Conservation (phyloP, 2,888 invertebrate genomes). For the Eubasilissa splendida region DNA sequence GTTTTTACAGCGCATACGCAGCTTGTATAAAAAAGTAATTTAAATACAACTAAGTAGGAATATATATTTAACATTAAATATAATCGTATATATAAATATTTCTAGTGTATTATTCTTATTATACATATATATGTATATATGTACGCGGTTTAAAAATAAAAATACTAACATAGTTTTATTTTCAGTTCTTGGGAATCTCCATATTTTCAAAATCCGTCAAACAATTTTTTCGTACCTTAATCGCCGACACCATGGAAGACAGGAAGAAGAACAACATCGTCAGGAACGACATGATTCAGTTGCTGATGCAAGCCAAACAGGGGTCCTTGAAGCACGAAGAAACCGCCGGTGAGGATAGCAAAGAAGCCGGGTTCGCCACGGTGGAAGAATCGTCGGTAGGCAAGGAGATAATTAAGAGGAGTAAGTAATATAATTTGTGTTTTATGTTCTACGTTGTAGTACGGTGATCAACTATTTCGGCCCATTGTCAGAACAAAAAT, state of each 20-base stretch:
- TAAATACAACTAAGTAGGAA: too few species aligned
- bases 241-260: conserved; percentile 66
- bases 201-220: conserved; percentile 63
- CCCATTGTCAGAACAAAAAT: too few species aligned
- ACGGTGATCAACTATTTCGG: too few species aligned
- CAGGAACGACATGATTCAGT: conserved; percentile 73
- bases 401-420: conserved; percentile 59
- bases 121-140: too few species aligned
- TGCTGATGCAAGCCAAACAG: conserved; percentile 70
- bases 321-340: conserved; percentile 62
- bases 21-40: too few species aligned
- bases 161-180: background rate
- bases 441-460: too few species aligned
- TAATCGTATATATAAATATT: too few species aligned
- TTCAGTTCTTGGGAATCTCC: conserved; percentile 62
- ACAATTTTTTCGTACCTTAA: conserved; percentile 66
- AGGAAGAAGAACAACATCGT: conserved; percentile 68
- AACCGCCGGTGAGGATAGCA: conserved; percentile 59
- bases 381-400: conserved; percentile 67
- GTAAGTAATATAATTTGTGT: background rate
- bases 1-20: too few species aligned
- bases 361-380: conserved; percentile 65
- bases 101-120: too few species aligned
- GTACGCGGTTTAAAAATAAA: background rate
- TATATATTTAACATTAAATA: too few species aligned